Evolutionary conservation across 2,888 invertebrate species (phyloP).

Genomic region (Nematopogon swammerdamellus): DNA sequence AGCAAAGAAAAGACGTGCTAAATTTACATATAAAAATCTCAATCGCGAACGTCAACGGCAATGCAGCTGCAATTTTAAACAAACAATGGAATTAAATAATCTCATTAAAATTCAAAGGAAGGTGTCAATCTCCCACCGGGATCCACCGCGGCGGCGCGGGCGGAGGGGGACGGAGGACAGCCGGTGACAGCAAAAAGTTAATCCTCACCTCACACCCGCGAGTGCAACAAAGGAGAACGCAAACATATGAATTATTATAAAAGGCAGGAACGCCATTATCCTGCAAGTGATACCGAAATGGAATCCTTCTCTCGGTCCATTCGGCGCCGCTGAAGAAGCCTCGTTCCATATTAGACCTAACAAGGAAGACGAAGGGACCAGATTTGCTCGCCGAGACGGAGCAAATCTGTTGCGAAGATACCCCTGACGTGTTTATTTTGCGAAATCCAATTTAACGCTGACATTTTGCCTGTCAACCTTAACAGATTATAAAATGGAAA

Average conservation of each 20-base stretch:
- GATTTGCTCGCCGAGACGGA: not conserved
- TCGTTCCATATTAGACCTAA: too few relatives aligned
- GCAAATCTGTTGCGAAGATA: not conserved
- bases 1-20: too few relatives aligned
- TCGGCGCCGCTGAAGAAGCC: too few relatives aligned
- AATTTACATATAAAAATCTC: too few relatives aligned
- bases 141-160: too few relatives aligned
- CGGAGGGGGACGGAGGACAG: too few relatives aligned
- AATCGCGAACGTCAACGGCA: too few relatives aligned
- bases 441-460: constrained; percentile 57
- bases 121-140: not conserved
- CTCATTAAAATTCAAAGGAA: not conserved
- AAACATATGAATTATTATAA: not conserved
- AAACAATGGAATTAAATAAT: not conserved
- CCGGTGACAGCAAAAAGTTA: not conserved
- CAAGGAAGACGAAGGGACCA: not conserved
- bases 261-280: not conserved
- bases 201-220: not conserved
- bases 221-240: not conserved
- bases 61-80: not conserved
- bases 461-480: constrained; percentile 56
- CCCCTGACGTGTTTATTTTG: constrained; percentile 49
- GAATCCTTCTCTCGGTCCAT: not conserved
- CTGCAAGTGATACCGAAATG: not conserved
- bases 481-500: constrained; percentile 14